Conservation (phyloP, 1,140 invertebrate genomes). For the Bombus superbus region DNA sequence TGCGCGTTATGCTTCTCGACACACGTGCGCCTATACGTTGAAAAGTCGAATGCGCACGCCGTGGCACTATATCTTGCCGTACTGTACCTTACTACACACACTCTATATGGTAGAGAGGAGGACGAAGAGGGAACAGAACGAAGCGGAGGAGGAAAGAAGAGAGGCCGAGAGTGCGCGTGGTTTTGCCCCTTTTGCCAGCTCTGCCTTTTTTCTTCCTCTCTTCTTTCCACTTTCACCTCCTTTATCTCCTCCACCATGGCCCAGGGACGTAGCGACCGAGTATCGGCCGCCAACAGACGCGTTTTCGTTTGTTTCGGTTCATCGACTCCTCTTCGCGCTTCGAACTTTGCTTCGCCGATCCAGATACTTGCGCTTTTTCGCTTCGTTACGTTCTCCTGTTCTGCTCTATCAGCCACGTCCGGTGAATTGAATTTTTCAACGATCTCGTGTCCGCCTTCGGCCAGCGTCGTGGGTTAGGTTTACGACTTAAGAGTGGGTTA, state of each 20-base stretch:
- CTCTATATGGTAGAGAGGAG: conserved; percentile 9
- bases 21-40: conserved; percentile 39
- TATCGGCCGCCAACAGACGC: neutral
- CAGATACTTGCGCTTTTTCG: neutral
- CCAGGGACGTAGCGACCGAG: conserved; percentile 61
- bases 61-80: conserved; percentile 45
- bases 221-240: conserved; percentile 48
- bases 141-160: conserved; percentile 35
- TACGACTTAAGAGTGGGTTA: conserved; percentile 18
- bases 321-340: conserved; percentile 17
- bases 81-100: conserved; percentile 43
- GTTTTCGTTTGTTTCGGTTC: conserved; percentile 42
- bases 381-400: neutral
- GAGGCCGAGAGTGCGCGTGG: conserved; percentile 32
- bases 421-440: neutral
- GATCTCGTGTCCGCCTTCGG: neutral
- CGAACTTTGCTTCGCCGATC: neutral
- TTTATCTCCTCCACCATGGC: conserved; percentile 50
- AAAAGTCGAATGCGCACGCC: conserved; percentile 47
- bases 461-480: neutral
- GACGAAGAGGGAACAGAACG: conserved; percentile 2
- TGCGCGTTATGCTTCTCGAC: conserved; percentile 40
- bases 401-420: too few species aligned
- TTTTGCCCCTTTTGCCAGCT: conserved; percentile 67
- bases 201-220: conserved; percentile 57